Base-by-base conservation (phyloP, 2,888 invertebrate genomes). In the Gandaritis pyraliata region DNA sequence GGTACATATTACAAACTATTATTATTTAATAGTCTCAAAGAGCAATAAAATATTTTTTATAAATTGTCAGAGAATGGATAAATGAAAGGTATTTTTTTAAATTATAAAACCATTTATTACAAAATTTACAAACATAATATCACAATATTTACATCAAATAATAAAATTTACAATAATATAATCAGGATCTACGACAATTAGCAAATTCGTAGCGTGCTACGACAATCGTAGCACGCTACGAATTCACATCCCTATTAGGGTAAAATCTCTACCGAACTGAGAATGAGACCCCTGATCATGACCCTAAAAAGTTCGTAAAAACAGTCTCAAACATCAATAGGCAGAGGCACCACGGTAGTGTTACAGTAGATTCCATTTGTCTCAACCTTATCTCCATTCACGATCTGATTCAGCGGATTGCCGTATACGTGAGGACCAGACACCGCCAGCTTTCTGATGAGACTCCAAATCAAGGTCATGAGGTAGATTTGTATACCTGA, bases 401-500 rank as follows among this genome's bases (percentile, higher is more conserved):
- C 80, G 3, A 89, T 80, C 61, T 83, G 83, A 38, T 89, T 82
- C 0, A 90, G 73, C 47, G 85, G 87, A 58, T 89, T 89, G 51
- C 86, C 88, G 55, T 81, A 87, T 0, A 72, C 72, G 11, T 83
- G 76, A 0, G 77, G 72, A 0, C 76, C 79, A 1, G 79, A 75
- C 0, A 71, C 70, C 33, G 82, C 82, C 70, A 89, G 57, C 65
- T 87, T 89, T 66, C 74, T 81, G 1, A 90, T 51, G 1, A 89
- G 71, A 72, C 87, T 90, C 50, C 85, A 73, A 4, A 87, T 78
- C 39, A 87, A 59, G 1, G 83, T 72, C 23, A 88, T 66, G 11
- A 88, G 72, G 74, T 90, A 90, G 6, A 87, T 1, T 64, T 88
- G 83, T 13, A 87, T 45, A 54, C 77, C 90, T 90, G 82, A 1